phyloP scores from a whole-genome alignment of 1,140 invertebrate species.

The Plectrocnemia conspersa region DNA sequence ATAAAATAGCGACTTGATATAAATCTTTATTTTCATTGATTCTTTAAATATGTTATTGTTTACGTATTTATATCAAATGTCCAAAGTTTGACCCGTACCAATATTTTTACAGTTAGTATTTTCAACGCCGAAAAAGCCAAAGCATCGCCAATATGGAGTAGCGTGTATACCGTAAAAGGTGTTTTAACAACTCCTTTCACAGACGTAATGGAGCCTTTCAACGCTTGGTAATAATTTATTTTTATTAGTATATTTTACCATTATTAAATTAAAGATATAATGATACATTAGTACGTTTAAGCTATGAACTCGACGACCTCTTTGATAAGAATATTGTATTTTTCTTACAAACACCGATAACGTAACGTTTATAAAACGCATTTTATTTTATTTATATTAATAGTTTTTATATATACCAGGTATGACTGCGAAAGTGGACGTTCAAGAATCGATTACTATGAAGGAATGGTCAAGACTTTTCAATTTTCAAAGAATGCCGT shows the following conservation, averaged over 20 bases:
- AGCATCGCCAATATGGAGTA: constrained; percentile 60
- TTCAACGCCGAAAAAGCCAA: constrained; percentile 31
- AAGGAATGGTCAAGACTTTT: constrained; percentile 86
- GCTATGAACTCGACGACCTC: constrained; percentile 7
- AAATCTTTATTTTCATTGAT: too few relatives aligned
- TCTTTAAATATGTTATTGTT: too few relatives aligned
- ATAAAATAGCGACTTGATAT: too few relatives aligned
- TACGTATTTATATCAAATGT: too few relatives aligned
- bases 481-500: constrained; percentile 59
- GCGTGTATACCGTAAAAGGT: constrained; percentile 68
- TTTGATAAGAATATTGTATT: neutral
- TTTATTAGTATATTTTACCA: neutral
- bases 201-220: constrained; percentile 84
- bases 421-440: constrained; percentile 31
- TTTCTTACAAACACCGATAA: neutral
- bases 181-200: constrained; percentile 85
- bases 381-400: too few relatives aligned
- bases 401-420: too few relatives aligned
- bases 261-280: constrained; percentile 23
- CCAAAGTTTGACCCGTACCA: too few relatives aligned
- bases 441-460: constrained; percentile 93
- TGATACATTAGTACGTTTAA: constrained; percentile 7
- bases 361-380: too few relatives aligned
- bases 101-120: neutral
- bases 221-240: constrained; percentile 66